Conservation (phyloP, 2,888 invertebrate species). For the Caprella mutica region DNA sequence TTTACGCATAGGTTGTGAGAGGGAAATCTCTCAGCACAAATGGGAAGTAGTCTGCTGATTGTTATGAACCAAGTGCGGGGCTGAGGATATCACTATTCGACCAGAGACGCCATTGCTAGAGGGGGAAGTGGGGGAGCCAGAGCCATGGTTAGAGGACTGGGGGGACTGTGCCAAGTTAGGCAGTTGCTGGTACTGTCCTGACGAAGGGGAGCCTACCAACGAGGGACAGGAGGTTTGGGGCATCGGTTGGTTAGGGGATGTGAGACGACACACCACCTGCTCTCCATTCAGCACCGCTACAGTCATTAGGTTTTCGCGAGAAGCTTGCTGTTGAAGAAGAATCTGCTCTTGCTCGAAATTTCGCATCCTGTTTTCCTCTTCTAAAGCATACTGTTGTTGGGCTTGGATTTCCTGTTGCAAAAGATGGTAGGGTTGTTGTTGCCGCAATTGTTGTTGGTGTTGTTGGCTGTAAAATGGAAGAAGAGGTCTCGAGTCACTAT, state of each 20-base stretch:
- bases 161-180: no score
- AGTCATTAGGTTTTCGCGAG: slow-evolving; percentile 32
- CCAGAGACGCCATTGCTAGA: slow-evolving; percentile 27
- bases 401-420: background rate
- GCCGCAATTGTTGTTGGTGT: slow-evolving; percentile 14
- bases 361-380: slow-evolving; percentile 27
- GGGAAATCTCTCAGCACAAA: no score
- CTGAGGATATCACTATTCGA: slow-evolving; percentile 26
- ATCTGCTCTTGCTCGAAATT: slow-evolving; percentile 33
- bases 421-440: background rate
- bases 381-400: slow-evolving; percentile 24
- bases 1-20: no score
- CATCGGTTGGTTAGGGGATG: slow-evolving; percentile 25
- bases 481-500: slow-evolving; percentile 62
- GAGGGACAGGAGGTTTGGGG: no score
- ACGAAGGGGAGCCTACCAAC: no score
- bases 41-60: no score
- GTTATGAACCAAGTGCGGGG: slow-evolving; percentile 14
- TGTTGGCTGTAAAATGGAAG: slow-evolving; percentile 27
- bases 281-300: slow-evolving; percentile 34
- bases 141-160: no score
- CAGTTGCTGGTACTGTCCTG: no score
- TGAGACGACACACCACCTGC: slow-evolving; percentile 33
- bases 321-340: slow-evolving; percentile 27
- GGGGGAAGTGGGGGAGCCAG: slow-evolving; percentile 9